Evolutionary conservation across 1,140 invertebrate genomes (phyloP).

Genomic region (Lepidurus apus): DNA sequence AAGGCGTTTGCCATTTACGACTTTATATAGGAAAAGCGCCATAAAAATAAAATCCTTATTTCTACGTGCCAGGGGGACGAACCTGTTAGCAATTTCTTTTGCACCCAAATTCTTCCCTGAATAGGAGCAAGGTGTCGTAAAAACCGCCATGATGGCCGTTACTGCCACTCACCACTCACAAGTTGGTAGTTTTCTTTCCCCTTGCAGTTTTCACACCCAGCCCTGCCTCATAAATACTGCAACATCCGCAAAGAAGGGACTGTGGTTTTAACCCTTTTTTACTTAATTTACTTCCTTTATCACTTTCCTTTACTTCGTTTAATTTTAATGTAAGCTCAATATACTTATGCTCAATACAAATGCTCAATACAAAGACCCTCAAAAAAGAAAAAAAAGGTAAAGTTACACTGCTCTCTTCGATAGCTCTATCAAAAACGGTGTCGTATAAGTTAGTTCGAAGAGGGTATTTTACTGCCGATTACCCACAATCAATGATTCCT

Average conservation of each 20-base stretch:
- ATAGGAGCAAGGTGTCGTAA: constrained; percentile 17
- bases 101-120: constrained; percentile 12
- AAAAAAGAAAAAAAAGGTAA: no score
- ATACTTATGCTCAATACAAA: no score
- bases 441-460: no score
- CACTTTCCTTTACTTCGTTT: neutral
- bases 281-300: neutral
- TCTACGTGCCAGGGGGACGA: neutral
- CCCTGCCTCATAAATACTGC: neutral
- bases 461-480: no score
- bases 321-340: no score
- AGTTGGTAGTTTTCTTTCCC: constrained; percentile 16
- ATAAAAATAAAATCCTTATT: neutral
- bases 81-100: constrained; percentile 12
- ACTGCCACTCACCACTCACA: constrained; percentile 3
- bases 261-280: neutral
- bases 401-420: no score
- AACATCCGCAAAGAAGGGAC: neutral
- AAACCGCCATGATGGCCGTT: constrained; percentile 7
- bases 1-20: neutral
- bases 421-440: no score
- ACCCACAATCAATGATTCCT: no score
- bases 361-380: no score
- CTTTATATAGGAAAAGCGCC: neutral
- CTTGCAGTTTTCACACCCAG: constrained; percentile 6